phyloP scores from a whole-genome alignment of 2,888 invertebrate species.

The Tenthredo livida region DNA sequence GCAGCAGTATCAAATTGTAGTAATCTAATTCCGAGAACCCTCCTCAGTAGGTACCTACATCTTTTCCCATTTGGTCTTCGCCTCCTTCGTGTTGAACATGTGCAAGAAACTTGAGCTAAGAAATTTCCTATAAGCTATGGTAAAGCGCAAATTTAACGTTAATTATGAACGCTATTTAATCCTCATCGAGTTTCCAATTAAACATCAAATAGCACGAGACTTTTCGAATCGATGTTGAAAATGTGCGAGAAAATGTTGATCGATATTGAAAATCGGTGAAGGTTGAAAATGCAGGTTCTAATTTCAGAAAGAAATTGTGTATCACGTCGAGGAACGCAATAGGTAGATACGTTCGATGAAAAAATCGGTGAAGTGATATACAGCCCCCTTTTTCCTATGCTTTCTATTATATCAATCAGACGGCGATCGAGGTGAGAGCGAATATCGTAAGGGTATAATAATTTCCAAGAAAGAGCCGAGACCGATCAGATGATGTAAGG shows the following conservation, averaged over 20 bases:
- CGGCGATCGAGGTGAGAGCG: neutral
- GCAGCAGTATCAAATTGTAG: constrained; percentile 21
- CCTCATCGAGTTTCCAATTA: neutral
- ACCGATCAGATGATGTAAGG: neutral
- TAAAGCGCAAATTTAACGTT: neutral
- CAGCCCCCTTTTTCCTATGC: neutral
- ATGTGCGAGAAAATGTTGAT: too few species aligned
- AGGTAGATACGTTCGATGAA: too few species aligned
- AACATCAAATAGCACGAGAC: neutral
- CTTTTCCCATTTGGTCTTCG: neutral
- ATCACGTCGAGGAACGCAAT: too few species aligned
- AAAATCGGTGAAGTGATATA: too few species aligned
- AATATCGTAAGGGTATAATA: neutral
- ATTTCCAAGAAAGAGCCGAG: neutral
- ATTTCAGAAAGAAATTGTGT: too few species aligned
- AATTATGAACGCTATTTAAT: neutral
- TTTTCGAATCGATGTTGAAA: too few species aligned
- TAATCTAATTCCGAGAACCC: constrained; percentile 8
- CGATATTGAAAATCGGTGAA: too few species aligned
- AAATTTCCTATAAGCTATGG: neutral
- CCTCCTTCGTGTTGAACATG: neutral
- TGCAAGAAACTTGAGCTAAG: neutral
- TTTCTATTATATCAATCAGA: neutral
- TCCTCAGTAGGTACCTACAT: neutral
- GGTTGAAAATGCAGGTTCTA: too few species aligned